Conservation (phyloP, 2,888 invertebrate species). For the Idaea biselata region DNA sequence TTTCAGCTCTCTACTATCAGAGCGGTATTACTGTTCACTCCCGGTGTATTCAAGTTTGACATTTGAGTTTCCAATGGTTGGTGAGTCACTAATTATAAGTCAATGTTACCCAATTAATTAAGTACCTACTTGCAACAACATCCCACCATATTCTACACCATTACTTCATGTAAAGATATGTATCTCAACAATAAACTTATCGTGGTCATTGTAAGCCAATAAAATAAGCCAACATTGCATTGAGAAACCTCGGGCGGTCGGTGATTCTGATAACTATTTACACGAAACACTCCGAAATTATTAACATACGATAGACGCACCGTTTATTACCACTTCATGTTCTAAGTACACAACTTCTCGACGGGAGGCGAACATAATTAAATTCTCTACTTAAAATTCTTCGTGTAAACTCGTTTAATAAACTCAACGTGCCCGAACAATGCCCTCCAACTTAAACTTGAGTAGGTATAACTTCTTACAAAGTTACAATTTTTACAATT, state of each 20-base stretch:
- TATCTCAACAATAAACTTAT: not conserved
- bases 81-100: not conserved
- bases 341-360: slow-evolving; percentile 28
- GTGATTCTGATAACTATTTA: slow-evolving; percentile 25
- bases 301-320: slow-evolving; percentile 30
- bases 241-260: slow-evolving; percentile 24
- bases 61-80: not conserved
- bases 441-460: slow-evolving; percentile 15
- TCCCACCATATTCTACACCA: not conserved
- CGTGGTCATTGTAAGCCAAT: not conserved
- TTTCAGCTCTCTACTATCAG: too few species aligned
- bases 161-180: not conserved
- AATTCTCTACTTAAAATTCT: slow-evolving; percentile 36
- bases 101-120: not conserved
- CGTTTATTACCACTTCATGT: slow-evolving; percentile 37
- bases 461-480: slow-evolving; percentile 8
- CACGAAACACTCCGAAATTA: slow-evolving; percentile 32
- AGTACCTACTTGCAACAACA: too few species aligned
- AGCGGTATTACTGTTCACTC: too few species aligned
- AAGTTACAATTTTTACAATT: not conserved
- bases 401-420: slow-evolving; percentile 17
- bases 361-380: slow-evolving; percentile 40
- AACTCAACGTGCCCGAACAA: slow-evolving; percentile 22
- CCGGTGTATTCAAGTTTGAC: too few species aligned
- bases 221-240: not conserved